Evolutionary conservation across 2,888 invertebrate species (phyloP).

Genomic region (Eilema griseolum): DNA sequence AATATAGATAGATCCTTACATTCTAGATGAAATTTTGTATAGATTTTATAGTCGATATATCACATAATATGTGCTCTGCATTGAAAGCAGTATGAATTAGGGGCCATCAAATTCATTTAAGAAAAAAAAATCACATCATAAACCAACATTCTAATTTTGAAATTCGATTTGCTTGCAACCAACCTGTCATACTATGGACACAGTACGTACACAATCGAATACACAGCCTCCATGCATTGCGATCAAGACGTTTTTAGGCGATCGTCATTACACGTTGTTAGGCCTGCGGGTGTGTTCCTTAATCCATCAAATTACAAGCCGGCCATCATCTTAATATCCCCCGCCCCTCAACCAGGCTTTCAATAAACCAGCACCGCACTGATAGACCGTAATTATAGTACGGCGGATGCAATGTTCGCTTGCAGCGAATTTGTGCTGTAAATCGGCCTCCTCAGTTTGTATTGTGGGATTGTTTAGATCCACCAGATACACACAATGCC

Average conservation of each 20-base stretch:
- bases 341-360: conserved; percentile 82
- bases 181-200: not conserved
- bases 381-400: conserved; percentile 84
- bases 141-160: not conserved
- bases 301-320: conserved; percentile 85
- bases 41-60: too few relatives aligned
- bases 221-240: conserved; percentile 34
- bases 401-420: conserved; percentile 66
- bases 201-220: not conserved
- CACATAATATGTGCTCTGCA: too few relatives aligned
- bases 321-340: conserved; percentile 83
- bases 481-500: conserved; percentile 50
- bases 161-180: not conserved
- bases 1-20: too few relatives aligned
- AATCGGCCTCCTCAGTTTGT: conserved; percentile 68
- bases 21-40: too few relatives aligned
- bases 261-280: conserved; percentile 76
- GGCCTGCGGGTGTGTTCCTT: conserved; percentile 81
- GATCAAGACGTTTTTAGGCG: conserved; percentile 73
- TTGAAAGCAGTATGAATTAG: too few relatives aligned
- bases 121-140: not conserved
- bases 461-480: conserved; percentile 74
- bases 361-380: conserved; percentile 84
- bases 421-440: conserved; percentile 74
- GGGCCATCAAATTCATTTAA: too few relatives aligned